These are phyloP conservation scores for Alligator sinensis DNA, from an alignment of 2,113 vertebrate species.

Conservation along the genomic window DNA sequence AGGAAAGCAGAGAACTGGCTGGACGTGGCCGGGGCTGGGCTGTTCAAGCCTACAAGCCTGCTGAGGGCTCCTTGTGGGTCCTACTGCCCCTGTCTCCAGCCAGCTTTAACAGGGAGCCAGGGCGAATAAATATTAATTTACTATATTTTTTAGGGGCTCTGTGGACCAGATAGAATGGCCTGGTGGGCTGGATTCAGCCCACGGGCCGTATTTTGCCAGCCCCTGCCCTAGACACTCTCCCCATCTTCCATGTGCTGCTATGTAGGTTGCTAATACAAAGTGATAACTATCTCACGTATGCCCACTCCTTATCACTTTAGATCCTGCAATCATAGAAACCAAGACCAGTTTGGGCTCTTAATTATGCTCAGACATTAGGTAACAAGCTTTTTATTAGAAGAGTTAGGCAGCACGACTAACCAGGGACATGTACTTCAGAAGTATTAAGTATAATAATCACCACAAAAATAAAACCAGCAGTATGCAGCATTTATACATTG, in stretches of 20 bases:
- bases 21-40: too few species aligned
- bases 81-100: too few species aligned
- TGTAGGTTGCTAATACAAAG: background rate
- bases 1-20: too few species aligned
- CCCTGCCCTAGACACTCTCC: background rate
- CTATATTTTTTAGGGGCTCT: too few species aligned
- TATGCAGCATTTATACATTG: background rate
- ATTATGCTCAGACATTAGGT: background rate
- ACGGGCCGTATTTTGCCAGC: too few species aligned
- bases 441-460: rapidly evolving
- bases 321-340: background rate
- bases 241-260: background rate
- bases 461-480: background rate
- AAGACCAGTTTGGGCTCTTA: background rate
- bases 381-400: background rate
- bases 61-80: too few species aligned
- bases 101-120: too few species aligned
- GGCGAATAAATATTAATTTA: too few species aligned
- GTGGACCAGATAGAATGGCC: too few species aligned
- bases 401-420: background rate
- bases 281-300: rapidly evolving
- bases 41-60: too few species aligned
- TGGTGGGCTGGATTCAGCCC: too few species aligned
- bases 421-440: background rate
- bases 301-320: background rate